Conservation (phyloP, 2,888 invertebrate species). For the Chaitophorus viminalis region DNA sequence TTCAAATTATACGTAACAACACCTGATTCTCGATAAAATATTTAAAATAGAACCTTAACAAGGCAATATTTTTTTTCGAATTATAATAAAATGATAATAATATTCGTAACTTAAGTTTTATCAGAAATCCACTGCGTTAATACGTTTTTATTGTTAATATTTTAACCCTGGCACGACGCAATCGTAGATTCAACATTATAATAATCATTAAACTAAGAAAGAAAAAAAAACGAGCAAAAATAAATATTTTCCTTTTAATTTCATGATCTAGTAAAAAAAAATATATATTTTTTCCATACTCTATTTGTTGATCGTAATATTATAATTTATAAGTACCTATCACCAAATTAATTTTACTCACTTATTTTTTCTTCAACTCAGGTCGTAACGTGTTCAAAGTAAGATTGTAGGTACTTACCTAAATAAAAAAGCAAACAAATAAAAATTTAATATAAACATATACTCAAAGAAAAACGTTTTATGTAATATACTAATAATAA, state of each 20-base stretch:
- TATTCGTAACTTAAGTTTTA: not conserved
- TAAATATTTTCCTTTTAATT: not conserved
- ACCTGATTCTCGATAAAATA: too few species aligned
- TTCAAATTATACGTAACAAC: too few species aligned
- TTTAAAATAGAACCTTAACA: too few species aligned
- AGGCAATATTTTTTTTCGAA: too few species aligned
- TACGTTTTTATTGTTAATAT: slow-evolving; percentile 16
- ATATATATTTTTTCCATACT: not conserved
- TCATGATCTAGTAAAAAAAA: not conserved
- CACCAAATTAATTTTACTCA: not conserved
- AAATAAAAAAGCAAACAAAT: not conserved
- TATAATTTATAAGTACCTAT: not conserved
- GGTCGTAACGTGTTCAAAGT: not conserved
- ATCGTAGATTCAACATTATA: slow-evolving; percentile 1
- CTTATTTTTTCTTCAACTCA: not conserved
- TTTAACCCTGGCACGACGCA: not conserved
- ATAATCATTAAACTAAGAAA: not conserved
- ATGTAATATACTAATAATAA: not conserved
- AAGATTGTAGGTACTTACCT: not conserved
- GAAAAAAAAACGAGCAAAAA: not conserved
- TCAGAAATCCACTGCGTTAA: not conserved
- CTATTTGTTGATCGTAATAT: not conserved
- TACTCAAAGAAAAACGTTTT: not conserved
- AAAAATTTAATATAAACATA: not conserved
- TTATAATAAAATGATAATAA: not conserved